Evolutionary conservation across 2,113 vertebrate genomes (phyloP).

Genomic region (Syrrhaptes paradoxus): DNA sequence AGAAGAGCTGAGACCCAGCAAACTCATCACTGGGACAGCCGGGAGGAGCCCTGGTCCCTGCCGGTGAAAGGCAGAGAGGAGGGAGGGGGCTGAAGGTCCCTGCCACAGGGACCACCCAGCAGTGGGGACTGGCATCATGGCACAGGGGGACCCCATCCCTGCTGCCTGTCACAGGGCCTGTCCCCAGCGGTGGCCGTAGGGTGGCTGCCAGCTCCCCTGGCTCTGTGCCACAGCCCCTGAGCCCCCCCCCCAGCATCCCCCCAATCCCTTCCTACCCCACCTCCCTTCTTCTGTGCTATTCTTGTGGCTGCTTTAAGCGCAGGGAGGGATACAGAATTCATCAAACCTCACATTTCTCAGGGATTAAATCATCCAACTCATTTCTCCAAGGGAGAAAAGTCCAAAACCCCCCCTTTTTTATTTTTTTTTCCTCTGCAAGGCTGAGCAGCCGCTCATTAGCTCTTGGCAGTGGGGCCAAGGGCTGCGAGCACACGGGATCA

Average conservation of each 20-base stretch:
- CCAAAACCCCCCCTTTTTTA: neutral
- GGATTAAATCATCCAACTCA: conserved; percentile 18
- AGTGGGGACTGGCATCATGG: rapidly evolving
- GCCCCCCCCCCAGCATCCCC: neutral
- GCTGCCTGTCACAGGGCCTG: neutral
- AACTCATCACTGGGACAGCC: neutral
- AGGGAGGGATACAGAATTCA: conserved; percentile 22
- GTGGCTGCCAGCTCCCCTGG: rapidly evolving
- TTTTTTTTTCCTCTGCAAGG: neutral
- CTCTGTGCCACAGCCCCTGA: neutral
- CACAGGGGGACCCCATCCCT: neutral
- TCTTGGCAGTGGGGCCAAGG: neutral
- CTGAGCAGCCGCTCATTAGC: neutral
- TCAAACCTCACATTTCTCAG: neutral
- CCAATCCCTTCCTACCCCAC: neutral
- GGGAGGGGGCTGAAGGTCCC: neutral
- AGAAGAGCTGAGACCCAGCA: neutral
- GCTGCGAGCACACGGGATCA: neutral
- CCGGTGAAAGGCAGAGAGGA: neutral
- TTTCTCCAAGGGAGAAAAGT: neutral
- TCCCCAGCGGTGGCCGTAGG: neutral
- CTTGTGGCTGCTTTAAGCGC: neutral
- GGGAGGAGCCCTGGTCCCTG: neutral
- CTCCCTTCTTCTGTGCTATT: neutral
- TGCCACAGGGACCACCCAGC: neutral